A percentile compares a stretch with the other conserved stretches of the same genome.
Conservation (phyloP, 2,113 vertebrate genomes). For the Cepphus grylle region DNA sequence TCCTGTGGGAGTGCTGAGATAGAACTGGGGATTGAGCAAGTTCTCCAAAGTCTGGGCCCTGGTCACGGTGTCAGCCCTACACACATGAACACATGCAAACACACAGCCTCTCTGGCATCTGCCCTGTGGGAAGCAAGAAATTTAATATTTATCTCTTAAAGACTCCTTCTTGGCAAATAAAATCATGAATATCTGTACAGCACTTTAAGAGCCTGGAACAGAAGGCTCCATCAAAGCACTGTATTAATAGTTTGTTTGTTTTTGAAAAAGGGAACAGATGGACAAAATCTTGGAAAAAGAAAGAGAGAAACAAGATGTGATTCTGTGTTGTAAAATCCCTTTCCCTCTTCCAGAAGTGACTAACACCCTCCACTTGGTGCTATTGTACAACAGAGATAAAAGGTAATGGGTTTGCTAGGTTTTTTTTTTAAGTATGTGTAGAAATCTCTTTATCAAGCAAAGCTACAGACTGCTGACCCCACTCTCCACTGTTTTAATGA, state of each 20-base stretch:
- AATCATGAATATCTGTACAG: not conserved
- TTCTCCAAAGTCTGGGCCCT: not conserved
- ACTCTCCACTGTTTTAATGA: slow-evolving; percentile 55
- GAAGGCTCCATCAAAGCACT: slow-evolving; percentile 44
- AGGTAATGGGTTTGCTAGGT: slow-evolving; percentile 54
- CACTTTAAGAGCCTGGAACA: slow-evolving; percentile 33
- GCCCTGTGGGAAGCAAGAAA: not conserved
- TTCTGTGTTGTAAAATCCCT: slow-evolving; percentile 28
- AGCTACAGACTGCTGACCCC: slow-evolving; percentile 4
- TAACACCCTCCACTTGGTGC: slow-evolving; percentile 45
- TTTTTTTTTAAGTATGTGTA: not conserved
- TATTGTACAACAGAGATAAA: slow-evolving; percentile 57
- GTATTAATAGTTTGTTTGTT: slow-evolving; percentile 65
- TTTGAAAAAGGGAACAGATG: slow-evolving; percentile 46
- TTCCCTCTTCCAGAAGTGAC: slow-evolving; percentile 47
- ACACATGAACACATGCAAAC: not conserved
- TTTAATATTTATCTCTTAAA: slow-evolving; percentile 35
- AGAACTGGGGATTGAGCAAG: not conserved
- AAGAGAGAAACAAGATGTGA: slow-evolving; percentile 25
- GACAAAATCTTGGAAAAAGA: slow-evolving; percentile 51
- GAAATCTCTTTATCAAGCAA: slow-evolving; percentile 64
- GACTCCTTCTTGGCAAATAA: slow-evolving; percentile 28
- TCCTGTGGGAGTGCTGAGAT: not conserved
- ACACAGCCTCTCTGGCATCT: not conserved
- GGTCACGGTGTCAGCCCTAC: not conserved